A percentile compares a stretch with the other conserved stretches of the same genome.
Evolutionary conservation across 2,797 vertebrate genomes (phyloP).

Genomic region (Erpetoichthys calabaricus): DNA sequence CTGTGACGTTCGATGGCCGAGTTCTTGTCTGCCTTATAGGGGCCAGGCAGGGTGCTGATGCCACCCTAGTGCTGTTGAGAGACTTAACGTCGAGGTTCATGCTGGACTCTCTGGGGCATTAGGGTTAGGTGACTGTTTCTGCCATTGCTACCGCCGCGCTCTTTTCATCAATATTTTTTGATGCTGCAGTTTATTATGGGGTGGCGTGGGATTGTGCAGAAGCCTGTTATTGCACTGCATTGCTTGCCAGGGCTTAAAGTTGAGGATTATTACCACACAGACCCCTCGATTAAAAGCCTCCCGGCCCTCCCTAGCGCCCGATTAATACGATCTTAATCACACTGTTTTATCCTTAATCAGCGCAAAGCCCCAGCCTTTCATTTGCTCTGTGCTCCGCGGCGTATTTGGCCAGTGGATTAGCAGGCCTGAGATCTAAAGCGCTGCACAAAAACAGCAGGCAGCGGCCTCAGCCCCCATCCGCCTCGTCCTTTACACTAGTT

Average conservation of each 20-base stretch:
- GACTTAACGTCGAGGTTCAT: too few species aligned
- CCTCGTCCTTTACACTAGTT: conserved; percentile 5
- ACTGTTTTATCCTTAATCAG: conserved; percentile 50
- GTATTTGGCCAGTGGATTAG: conserved; percentile 56
- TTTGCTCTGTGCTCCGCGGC: conserved; percentile 51
- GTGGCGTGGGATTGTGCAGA: conserved; percentile 27
- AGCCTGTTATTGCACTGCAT: conserved; percentile 19
- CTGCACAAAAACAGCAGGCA: conserved; percentile 4
- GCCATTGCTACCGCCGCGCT: conserved; percentile 10
- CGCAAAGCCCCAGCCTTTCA: conserved; percentile 11
- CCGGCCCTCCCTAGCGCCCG: conserved; percentile 52
- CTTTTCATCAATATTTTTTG: conserved; percentile 14
- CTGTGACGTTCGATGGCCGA: too few species aligned
- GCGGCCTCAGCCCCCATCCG: conserved; percentile 17
- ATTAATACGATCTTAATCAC: conserved; percentile 71
- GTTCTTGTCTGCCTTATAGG: too few species aligned
- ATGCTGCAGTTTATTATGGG: conserved; percentile 11
- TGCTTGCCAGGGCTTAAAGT: conserved; percentile 50
- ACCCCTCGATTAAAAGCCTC: conserved; percentile 66
- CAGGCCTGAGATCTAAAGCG: conserved; percentile 25
- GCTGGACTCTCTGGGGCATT: too few species aligned
- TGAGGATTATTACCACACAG: conserved; percentile 53
- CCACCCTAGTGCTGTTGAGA: too few species aligned
- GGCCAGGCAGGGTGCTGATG: too few species aligned
- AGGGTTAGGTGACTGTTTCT: too few species aligned